Evolutionary conservation across 1,140 invertebrate species (phyloP), one percentile per base, ranked within the genome.

Genomic region (Lasioglossum baleicum): DNA sequence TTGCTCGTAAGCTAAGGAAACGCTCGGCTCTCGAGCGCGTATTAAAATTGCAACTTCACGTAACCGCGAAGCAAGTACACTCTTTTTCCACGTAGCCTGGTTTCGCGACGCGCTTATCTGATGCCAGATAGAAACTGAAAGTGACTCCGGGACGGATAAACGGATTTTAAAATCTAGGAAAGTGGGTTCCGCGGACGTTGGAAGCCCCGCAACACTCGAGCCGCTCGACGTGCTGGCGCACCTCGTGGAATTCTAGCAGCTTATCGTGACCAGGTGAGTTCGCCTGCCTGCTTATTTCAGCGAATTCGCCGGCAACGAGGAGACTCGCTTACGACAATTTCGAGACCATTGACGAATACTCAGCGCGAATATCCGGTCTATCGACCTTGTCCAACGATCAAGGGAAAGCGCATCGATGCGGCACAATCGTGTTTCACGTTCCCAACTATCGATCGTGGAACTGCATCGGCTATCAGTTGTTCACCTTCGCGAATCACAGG

Each of bases 141-240:
- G 80, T 72, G 60, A 68, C 60, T 44, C 22, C 60, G 20, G 60
- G 7, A 68, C 42, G 58, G 10, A 35, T 48, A 35, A 63, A 40
- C 56, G 48, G 53, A 76, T 80, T 85, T 85, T 66, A 75, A 86
- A 83, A 83, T 80, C 60, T 82, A 69, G 53, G 72, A 66, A 85
- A 85, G 75, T 64, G 40, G 58, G 53, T 68, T 58, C 15, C 20
- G 35, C 51, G 15, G 51, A 75, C 51, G 53, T 72, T 68, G 17
- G 56, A 72, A 66, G 22, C 7, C 48, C 7, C 48, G 79, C 70
- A 67, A 64, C 61, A 58, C 58, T 67, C 13, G 60, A 4, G 17
- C 11, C 31, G 80, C 61, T 79, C 35, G 35, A 79, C 61, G 31
- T 71, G 53, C 22, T 13, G n/a, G 13, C 20, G 48, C n/a, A 17